Evolutionary conservation across 1,140 invertebrate genomes (phyloP).

Genomic region (Drosophila kikkawai): DNA sequence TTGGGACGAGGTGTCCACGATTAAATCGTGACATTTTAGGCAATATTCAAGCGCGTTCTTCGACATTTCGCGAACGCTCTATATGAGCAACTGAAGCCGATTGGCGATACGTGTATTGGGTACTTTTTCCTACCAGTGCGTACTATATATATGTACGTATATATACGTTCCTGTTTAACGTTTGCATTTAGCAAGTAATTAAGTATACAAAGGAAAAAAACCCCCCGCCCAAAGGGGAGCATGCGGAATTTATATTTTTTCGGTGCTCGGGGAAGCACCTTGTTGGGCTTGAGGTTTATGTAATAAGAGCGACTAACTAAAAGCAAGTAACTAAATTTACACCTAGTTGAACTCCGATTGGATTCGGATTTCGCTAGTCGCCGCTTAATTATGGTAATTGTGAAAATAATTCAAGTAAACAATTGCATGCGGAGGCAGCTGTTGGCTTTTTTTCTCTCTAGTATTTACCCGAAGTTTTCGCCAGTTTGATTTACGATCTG

Average conservation of each 20-base stretch:
- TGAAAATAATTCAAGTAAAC: conserved; percentile 62
- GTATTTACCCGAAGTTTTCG: conserved; percentile 21
- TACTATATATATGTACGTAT: conserved; percentile 8
- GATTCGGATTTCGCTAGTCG: conserved; percentile 9
- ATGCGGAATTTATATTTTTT: conserved; percentile 14
- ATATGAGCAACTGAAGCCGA: conserved; percentile 39
- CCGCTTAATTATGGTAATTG: conserved; percentile 66
- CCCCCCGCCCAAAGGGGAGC: conserved; percentile 3
- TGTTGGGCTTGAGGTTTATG: background rate
- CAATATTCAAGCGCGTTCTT: conserved; percentile 38
- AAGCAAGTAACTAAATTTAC: conserved; percentile 4
- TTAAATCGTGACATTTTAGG: conserved; percentile 40
- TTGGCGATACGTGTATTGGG: conserved; percentile 30
- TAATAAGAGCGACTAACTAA: conserved; percentile 14
- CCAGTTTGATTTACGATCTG: conserved; percentile 51
- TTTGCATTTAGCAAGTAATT: conserved; percentile 38
- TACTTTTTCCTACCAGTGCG: conserved; percentile 48
- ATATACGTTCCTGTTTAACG: conserved; percentile 18
- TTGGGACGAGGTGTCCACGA: background rate
- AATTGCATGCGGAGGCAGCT: conserved; percentile 46
- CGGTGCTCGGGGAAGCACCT: conserved; percentile 32
- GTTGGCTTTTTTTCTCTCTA: conserved; percentile 1
- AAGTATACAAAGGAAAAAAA: conserved; percentile 30
- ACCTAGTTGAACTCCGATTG: background rate
- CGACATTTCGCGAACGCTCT: conserved; percentile 56